phyloP scores from a whole-genome alignment of 2,888 invertebrate genomes.

The Brenthis ino region DNA sequence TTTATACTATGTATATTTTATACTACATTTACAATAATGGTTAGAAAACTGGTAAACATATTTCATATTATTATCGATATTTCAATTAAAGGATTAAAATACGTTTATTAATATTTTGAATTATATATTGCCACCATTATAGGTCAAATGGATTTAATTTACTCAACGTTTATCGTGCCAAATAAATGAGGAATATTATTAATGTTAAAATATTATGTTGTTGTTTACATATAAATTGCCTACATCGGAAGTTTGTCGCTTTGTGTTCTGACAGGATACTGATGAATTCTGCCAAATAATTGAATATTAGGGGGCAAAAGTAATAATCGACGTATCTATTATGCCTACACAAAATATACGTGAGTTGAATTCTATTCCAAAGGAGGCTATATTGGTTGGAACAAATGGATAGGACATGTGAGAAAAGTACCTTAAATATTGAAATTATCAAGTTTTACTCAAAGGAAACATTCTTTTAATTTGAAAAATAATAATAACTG shows the following conservation, averaged over 20 bases:
- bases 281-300: not conserved
- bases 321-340: not conserved
- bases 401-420: no score
- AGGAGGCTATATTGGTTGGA: no score
- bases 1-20: no score
- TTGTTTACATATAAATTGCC: conserved; percentile 12
- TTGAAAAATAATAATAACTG: no score
- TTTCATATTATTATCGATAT: conserved; percentile 8
- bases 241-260: not conserved
- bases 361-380: no score
- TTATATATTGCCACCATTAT: conserved; percentile 9
- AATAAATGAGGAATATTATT: conserved; percentile 19
- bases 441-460: no score
- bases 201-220: conserved; percentile 14
- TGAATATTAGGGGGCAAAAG: not conserved
- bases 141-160: conserved; percentile 9
- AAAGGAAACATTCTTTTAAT: no score
- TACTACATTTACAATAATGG: no score
- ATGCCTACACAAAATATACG: not conserved
- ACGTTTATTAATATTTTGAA: conserved; percentile 3
- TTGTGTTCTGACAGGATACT: conserved; percentile 2
- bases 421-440: no score
- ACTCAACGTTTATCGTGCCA: conserved; percentile 2
- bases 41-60: not conserved
- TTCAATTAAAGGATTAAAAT: conserved; percentile 12